Evolutionary conservation across 53 echinoderm and acorn worm species (phyloP).

Genomic region (Antedon mediterranea): DNA sequence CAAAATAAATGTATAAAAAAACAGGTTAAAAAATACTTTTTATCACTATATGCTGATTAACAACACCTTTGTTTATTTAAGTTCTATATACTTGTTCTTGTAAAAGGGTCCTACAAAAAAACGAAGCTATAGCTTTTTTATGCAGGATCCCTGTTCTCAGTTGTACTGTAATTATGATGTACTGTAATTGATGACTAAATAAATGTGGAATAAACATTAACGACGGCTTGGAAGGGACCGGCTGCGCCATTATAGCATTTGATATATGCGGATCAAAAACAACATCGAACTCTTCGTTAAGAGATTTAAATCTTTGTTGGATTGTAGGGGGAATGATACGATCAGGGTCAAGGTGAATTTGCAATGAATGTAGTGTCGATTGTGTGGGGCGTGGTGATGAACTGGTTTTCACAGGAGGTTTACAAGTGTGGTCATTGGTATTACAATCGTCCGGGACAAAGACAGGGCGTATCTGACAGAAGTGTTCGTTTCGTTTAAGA

Average conservation of each 20-base stretch:
- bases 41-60: too few relatives aligned
- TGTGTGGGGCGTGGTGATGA: not conserved
- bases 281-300: conserved; percentile 15
- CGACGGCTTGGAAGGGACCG: conserved; percentile 24
- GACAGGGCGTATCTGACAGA: not conserved
- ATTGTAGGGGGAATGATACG: not conserved
- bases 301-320: conserved; percentile 1
- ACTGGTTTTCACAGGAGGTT: too few relatives aligned
- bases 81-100: too few relatives aligned
- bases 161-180: too few relatives aligned
- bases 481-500: not conserved
- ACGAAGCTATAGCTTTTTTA: too few relatives aligned
- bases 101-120: too few relatives aligned
- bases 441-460: not conserved
- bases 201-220: too few relatives aligned
- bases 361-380: not conserved
- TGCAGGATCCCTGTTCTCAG: too few relatives aligned
- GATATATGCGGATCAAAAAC: conserved; percentile 17
- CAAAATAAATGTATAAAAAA: too few relatives aligned
- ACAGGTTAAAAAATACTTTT: too few relatives aligned
- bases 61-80: too few relatives aligned
- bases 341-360: conserved; percentile 11
- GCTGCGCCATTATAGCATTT: conserved; percentile 17
- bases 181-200: too few relatives aligned
- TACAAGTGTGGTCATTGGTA: not conserved